A percentile compares a stretch with the other conserved stretches of the same genome.
phyloP scores from a whole-genome alignment of 2,888 invertebrate genomes.

The Anarsia innoxiella region DNA sequence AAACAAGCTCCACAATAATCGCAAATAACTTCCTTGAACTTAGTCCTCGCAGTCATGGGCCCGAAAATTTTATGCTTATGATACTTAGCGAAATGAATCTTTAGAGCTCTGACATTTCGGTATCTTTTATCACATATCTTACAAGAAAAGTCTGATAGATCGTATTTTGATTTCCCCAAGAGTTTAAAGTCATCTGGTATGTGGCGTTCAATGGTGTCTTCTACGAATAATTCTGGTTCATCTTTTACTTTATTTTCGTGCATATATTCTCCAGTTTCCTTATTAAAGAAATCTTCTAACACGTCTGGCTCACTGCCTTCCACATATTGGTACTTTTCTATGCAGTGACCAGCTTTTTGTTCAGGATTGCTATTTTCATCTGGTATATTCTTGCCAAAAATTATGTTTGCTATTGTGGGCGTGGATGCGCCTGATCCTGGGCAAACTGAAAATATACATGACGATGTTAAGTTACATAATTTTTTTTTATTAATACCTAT shows the following conservation, averaged over 20 bases:
- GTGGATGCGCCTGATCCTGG: conserved; percentile 36
- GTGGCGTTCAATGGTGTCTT: no score
- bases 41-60: neutral
- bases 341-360: conserved; percentile 18
- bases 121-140: conserved; percentile 43
- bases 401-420: conserved; percentile 50
- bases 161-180: conserved; percentile 3
- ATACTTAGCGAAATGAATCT: conserved; percentile 32
- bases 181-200: no score
- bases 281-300: conserved; percentile 35
- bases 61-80: conserved; percentile 33
- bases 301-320: conserved; percentile 28
- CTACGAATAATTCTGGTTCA: conserved; percentile 2
- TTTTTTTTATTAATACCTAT: no score
- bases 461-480: no score
- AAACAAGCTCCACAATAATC: conserved; percentile 32
- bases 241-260: conserved; percentile 6
- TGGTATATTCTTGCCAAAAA: conserved; percentile 40
- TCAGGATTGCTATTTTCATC: conserved; percentile 14
- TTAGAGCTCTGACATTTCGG: conserved; percentile 26
- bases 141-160: conserved; percentile 26
- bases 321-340: no score
- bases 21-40: conserved; percentile 25
- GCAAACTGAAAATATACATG: conserved; percentile 6
- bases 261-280: conserved; percentile 10